phyloP scores from a whole-genome alignment of 2,888 invertebrate genomes.

The Seira sanloemensis region DNA sequence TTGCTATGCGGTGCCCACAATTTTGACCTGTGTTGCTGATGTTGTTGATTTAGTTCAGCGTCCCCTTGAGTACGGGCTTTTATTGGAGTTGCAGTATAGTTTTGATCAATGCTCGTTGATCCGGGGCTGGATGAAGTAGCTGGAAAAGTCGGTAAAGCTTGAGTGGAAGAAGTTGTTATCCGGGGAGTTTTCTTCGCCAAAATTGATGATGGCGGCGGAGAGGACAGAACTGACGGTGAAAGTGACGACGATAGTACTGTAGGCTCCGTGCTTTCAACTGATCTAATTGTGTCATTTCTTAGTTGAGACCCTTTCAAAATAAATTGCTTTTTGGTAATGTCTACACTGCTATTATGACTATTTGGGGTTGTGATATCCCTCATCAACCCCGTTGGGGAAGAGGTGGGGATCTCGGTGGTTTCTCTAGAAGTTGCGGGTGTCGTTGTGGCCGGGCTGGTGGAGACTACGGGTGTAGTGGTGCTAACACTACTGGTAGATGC shows the following conservation, averaged over 20 bases:
- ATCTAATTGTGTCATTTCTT: constrained; percentile 54
- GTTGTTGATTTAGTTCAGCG: constrained; percentile 20
- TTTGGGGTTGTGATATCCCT: constrained; percentile 41
- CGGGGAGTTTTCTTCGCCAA: neutral
- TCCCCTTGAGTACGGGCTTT: constrained; percentile 15
- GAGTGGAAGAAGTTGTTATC: neutral
- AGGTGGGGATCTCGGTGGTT: neutral
- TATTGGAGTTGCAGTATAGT: constrained; percentile 47
- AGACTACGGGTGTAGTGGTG: neutral
- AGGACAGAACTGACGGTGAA: neutral
- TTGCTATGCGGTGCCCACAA: constrained; percentile 69
- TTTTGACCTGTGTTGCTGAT: constrained; percentile 62
- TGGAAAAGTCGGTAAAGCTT: constrained; percentile 17
- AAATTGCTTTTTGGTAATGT: constrained; percentile 6
- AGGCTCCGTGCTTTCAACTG: constrained; percentile 30
- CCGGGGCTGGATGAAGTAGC: constrained; percentile 35
- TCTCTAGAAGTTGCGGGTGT: constrained; percentile 7
- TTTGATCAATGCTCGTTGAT: constrained; percentile 40
- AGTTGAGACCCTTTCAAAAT: constrained; percentile 32
- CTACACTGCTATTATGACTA: constrained; percentile 10
- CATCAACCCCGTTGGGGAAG: neutral
- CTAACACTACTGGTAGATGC: constrained; percentile 13
- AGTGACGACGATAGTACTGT: constrained; percentile 27
- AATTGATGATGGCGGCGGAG: constrained; percentile 18
- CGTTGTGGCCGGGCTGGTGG: neutral